phyloP scores from a whole-genome alignment of 2,888 invertebrate genomes.

The Sialis fuliginosa region DNA sequence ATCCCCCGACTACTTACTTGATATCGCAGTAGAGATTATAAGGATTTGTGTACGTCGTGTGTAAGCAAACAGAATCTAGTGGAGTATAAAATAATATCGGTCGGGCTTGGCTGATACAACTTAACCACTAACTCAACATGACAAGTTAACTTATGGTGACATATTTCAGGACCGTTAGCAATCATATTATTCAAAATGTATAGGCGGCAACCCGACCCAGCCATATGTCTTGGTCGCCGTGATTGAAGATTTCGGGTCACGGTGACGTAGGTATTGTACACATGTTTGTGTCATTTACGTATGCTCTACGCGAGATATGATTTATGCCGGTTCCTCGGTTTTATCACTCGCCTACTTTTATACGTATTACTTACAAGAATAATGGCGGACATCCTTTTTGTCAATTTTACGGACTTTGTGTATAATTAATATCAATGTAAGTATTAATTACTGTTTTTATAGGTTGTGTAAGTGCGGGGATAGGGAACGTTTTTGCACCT shows the following conservation, averaged over 20 bases:
- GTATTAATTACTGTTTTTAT: too few species aligned
- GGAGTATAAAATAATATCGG: not conserved
- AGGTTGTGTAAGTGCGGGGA: too few species aligned
- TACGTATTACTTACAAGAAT: too few species aligned
- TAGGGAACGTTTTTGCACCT: too few species aligned
- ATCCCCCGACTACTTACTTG: constrained; percentile 10
- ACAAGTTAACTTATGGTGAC: not conserved
- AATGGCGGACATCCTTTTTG: too few species aligned
- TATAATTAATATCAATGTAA: too few species aligned
- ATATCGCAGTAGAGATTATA: constrained; percentile 10
- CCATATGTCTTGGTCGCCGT: not conserved
- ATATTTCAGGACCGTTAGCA: not conserved
- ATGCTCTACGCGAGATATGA: not conserved
- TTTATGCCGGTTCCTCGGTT: not conserved
- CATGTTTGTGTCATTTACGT: not conserved
- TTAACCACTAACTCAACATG: not conserved
- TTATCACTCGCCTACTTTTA: too few species aligned
- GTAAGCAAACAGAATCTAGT: not conserved
- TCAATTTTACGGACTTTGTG: too few species aligned
- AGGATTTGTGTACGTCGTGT: constrained; percentile 4
- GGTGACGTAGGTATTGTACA: constrained; percentile 9
- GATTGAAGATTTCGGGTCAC: constrained; percentile 1
- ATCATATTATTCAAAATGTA: not conserved
- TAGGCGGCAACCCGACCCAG: not conserved
- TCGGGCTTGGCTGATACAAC: not conserved